These are phyloP conservation scores for Rallus limicola DNA, from an alignment of 2,113 vertebrate species.

Conservation along the genomic window DNA sequence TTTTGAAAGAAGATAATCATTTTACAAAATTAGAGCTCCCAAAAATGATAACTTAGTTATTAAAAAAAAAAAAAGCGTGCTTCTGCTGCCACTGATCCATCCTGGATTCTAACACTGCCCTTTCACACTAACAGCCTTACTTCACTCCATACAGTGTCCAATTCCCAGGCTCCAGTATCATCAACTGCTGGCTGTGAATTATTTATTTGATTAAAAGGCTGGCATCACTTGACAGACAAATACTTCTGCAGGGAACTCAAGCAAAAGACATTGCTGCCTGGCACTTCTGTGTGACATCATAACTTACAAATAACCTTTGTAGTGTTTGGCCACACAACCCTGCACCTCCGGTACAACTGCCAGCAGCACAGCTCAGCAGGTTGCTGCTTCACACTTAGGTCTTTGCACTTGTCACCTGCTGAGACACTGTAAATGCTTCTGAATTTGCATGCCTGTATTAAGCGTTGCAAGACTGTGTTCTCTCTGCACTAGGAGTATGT, in stretches of 20 bases:
- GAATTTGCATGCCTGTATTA: neutral
- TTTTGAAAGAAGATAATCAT: neutral
- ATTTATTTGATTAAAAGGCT: conserved; percentile 69
- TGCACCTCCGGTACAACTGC: neutral
- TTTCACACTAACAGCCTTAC: neutral
- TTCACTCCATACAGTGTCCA: neutral
- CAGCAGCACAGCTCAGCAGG: neutral
- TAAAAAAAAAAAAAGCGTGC: neutral
- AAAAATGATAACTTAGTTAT: neutral
- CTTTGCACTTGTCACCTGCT: neutral
- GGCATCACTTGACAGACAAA: conserved; percentile 56
- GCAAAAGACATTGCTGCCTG: neutral
- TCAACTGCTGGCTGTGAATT: neutral
- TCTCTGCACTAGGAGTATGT: neutral
- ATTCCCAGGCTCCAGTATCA: neutral
- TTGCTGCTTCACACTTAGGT: neutral
- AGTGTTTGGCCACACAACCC: neutral
- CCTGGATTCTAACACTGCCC: neutral
- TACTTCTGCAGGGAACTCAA: neutral
- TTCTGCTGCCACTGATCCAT: neutral
- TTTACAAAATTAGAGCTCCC: neutral
- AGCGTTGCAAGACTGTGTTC: neutral
- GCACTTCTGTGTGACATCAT: neutral
- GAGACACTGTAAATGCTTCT: neutral
- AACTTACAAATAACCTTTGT: conserved; percentile 14